phyloP scores from a whole-genome alignment of 2,113 vertebrate genomes.

The Parus major region DNA sequence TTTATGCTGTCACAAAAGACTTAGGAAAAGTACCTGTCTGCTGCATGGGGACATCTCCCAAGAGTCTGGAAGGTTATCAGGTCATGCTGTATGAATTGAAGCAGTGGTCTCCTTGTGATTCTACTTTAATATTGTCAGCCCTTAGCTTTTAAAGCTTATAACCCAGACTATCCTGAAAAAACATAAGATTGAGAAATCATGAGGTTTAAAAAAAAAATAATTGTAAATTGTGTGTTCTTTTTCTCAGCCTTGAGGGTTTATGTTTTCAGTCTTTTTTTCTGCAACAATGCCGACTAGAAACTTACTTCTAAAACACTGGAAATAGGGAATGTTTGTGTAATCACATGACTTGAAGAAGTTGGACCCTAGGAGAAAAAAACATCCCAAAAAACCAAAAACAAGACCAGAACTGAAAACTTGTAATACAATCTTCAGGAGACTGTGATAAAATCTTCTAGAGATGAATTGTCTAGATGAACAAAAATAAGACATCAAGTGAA shows the following conservation, averaged over 20 bases:
- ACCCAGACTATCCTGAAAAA: conserved; percentile 33
- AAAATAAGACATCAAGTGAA: not conserved
- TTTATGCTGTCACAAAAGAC: not conserved
- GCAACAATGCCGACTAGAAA: not conserved
- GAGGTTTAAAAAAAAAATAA: conserved; percentile 29
- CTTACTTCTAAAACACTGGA: conserved; percentile 22
- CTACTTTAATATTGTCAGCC: not conserved
- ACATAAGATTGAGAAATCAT: conserved; percentile 39
- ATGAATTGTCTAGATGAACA: not conserved
- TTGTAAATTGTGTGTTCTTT: not conserved
- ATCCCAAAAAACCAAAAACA: not conserved
- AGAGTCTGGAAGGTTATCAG: not conserved
- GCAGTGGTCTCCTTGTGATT: not conserved
- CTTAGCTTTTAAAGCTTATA: conserved; percentile 7
- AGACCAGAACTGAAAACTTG: not conserved
- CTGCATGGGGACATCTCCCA: not conserved
- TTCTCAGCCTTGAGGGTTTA: conserved; percentile 34
- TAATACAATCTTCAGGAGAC: not conserved
- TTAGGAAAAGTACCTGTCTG: not conserved
- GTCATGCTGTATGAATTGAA: not conserved
- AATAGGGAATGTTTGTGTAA: conserved; percentile 6
- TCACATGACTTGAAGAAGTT: not conserved
- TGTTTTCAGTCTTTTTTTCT: conserved; percentile 29
- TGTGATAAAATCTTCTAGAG: not conserved
- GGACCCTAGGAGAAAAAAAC: not conserved